A percentile compares a stretch with the other conserved stretches of the same genome.
These are phyloP conservation scores for Siniperca knerii DNA, from an alignment of 2,113 vertebrate species.

Conservation along the genomic window DNA sequence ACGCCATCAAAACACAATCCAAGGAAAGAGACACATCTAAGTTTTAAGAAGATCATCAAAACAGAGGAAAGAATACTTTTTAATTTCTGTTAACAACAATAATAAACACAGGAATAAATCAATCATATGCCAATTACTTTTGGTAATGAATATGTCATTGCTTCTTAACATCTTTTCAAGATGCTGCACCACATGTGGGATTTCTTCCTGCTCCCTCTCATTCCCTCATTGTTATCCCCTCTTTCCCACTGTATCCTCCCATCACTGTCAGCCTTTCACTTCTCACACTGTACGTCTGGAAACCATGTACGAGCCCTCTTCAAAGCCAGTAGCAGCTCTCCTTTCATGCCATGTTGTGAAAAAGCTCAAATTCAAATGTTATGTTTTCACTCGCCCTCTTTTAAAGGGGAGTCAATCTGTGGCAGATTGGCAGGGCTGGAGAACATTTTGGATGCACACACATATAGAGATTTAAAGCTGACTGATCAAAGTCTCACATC, in stretches of 20 bases:
- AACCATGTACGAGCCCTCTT: conserved; percentile 34
- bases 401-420: conserved; percentile 57
- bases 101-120: background rate
- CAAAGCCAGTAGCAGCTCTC: conserved; percentile 46
- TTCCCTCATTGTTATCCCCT: background rate
- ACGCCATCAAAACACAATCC: background rate
- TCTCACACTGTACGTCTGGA: conserved; percentile 26
- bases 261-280: conserved; percentile 27
- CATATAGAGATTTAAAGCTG: conserved; percentile 59
- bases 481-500: conserved; percentile 69
- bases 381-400: conserved; percentile 52
- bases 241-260: conserved; percentile 19
- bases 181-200: conserved; percentile 26
- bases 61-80: background rate
- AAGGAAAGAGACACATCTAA: background rate
- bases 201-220: conserved; percentile 14
- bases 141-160: conserved; percentile 41
- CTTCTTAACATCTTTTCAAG: conserved; percentile 38
- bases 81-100: background rate
- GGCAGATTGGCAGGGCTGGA: conserved; percentile 33
- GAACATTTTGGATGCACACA: conserved; percentile 28
- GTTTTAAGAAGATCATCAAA: background rate
- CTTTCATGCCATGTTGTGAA: conserved; percentile 59
- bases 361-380: conserved; percentile 49
- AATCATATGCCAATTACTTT: background rate